phyloP scores from a whole-genome alignment of 1,140 invertebrate genomes.

The Calephelis virginiensis region DNA sequence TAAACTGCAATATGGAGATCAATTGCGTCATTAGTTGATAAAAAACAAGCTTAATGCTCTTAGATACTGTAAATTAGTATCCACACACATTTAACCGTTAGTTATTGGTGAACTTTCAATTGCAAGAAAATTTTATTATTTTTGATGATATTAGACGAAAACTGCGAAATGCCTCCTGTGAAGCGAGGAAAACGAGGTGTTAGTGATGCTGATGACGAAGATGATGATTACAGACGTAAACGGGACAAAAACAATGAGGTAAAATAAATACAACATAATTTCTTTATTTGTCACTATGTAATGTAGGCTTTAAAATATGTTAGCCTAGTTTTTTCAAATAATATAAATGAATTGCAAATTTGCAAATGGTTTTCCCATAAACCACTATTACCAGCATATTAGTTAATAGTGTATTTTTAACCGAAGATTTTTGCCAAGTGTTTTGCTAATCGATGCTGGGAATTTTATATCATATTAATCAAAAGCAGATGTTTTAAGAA shows the following conservation, averaged over 20 bases:
- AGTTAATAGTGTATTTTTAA: too few relatives aligned
- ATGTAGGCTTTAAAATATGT: too few relatives aligned
- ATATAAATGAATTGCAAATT: too few relatives aligned
- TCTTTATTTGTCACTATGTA: too few relatives aligned
- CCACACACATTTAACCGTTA: not conserved
- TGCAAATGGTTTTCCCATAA: too few relatives aligned
- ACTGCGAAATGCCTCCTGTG: conserved; percentile 55
- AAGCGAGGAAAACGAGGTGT: conserved; percentile 55
- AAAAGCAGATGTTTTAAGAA: too few relatives aligned
- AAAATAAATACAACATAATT: conserved; percentile 26
- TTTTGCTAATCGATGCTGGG: too few relatives aligned
- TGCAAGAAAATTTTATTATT: conserved; percentile 26
- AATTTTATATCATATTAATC: too few relatives aligned
- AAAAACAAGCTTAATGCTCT: not conserved
- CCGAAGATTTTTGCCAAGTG: too few relatives aligned
- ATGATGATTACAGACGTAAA: conserved; percentile 88
- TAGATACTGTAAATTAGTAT: not conserved
- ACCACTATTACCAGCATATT: too few relatives aligned
- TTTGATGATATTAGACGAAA: conserved; percentile 67
- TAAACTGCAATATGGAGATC: not conserved
- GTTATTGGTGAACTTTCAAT: not conserved
- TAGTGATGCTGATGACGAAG: conserved; percentile 81
- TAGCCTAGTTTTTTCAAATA: too few relatives aligned
- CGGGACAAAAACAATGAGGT: conserved; percentile 92
- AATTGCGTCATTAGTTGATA: conserved; percentile 5